Evolutionary conservation across 2,888 invertebrate genomes (phyloP).

Genomic region (Litoditis marina): DNA sequence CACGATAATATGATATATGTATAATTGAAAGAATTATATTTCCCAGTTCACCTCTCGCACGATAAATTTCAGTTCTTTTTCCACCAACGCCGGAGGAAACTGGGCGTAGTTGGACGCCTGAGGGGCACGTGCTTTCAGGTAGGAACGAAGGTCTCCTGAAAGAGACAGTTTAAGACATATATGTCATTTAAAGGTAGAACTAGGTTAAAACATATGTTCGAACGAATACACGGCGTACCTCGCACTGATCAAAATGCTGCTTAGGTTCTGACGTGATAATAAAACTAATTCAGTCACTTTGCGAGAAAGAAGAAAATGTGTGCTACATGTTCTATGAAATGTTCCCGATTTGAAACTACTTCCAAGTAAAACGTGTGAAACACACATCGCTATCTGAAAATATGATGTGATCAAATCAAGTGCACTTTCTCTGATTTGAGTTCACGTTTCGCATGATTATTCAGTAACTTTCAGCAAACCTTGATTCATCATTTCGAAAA

Average conservation of each 20-base stretch:
- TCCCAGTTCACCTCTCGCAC: slow-evolving; percentile 75
- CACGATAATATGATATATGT: too few species aligned
- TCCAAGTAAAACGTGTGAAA: not conserved
- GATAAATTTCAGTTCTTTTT: slow-evolving; percentile 46
- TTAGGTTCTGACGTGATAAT: too few species aligned
- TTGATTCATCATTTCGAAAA: slow-evolving; percentile 92
- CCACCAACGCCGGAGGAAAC: slow-evolving; percentile 72
- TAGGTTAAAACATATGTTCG: too few species aligned
- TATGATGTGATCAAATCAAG: not conserved
- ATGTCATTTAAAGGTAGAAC: too few species aligned
- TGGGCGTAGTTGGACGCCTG: slow-evolving; percentile 45
- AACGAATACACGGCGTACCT: too few species aligned
- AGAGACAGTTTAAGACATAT: too few species aligned
- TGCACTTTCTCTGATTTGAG: not conserved
- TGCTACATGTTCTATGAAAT: too few species aligned
- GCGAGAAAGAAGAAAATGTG: too few species aligned
- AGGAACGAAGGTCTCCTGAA: slow-evolving; percentile 50
- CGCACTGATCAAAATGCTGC: too few species aligned
- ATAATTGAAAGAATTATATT: too few species aligned
- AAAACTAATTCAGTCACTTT: too few species aligned
- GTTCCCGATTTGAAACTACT: too few species aligned
- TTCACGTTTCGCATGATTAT: not conserved
- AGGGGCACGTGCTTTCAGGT: slow-evolving; percentile 45
- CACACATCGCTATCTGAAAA: not conserved
- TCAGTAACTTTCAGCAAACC: slow-evolving; percentile 71